Conservation (phyloP, 2,113 vertebrate species). For the Vulpes lagopus region DNA sequence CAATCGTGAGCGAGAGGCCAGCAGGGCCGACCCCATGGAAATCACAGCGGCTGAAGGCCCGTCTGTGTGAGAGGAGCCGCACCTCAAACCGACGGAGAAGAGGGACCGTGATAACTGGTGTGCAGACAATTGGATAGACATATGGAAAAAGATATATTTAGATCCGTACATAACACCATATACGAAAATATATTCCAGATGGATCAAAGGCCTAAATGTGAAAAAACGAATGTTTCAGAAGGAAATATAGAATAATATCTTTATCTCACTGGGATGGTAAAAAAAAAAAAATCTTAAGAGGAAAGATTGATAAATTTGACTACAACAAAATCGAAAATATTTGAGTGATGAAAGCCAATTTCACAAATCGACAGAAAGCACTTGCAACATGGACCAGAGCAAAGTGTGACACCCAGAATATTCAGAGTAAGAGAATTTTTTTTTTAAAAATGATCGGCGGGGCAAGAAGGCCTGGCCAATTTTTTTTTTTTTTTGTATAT, state of each 20-base stretch:
- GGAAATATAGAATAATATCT: background rate
- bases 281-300: background rate
- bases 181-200: slow-evolving; percentile 55
- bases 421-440: background rate
- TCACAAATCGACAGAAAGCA: background rate
- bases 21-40: background rate
- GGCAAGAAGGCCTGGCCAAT: background rate
- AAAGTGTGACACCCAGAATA: background rate
- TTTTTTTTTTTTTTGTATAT: too few species aligned
- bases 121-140: slow-evolving; percentile 20
- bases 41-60: accelerated
- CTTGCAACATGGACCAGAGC: accelerated
- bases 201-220: slow-evolving; percentile 33
- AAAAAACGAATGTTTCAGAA: background rate
- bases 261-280: background rate
- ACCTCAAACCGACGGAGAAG: accelerated
- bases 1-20: background rate
- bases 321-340: background rate
- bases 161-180: background rate
- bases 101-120: background rate
- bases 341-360: background rate
- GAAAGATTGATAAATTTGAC: background rate
- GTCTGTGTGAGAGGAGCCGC: accelerated
- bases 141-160: slow-evolving; percentile 59
- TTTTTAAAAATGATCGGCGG: background rate